Evolutionary conservation across 2,113 vertebrate genomes (phyloP), one percentile per base, ranked within the genome.

Genomic region (Lampris megalopsis): DNA sequence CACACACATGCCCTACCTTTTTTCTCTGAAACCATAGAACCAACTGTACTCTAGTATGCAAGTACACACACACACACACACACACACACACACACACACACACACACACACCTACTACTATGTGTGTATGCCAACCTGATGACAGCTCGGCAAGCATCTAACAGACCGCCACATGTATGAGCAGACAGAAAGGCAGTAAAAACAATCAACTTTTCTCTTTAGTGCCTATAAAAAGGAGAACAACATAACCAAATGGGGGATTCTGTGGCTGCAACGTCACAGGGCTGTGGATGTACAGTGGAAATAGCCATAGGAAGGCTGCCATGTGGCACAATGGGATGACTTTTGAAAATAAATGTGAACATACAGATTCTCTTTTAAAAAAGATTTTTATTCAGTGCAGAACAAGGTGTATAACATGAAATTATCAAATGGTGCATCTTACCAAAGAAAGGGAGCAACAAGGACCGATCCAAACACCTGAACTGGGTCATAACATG

Each of bases 131-230:
- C 63, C 9, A 43, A 64, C 65, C 36, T 63, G 65, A 78, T 69
- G 77, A 86, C 78, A 75, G 84, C 69, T 80, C 57, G 67, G 54
- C 43, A 77, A 59, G 61, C 45, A 66, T 84, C 75, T 40, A 54
- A 67, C 53, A 79, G 58, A 49, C 65, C 72, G 57, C 60, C 1
- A 57, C 45, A 62, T 78, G 57, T 75, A 75, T 9, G 60, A 76
- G 71, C 47, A 36, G 67, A 82, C 61, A 68, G 56, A 35, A 49
- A 56, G 47, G 60, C 68, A n/a, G 41, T 82, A 75, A 84, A 89
- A 87, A 74, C 66, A 71, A 82, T 84, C 76, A 73, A 45, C 35
- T 35, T 45, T 79, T 54, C 70, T 86, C 63, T 62, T 71, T 54
- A 71, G 49, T 56, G 41, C 7, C 54, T 43, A 70, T 81, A 71